Evolutionary conservation across 2,888 invertebrate species (phyloP).

Genomic region (Empis livida): DNA sequence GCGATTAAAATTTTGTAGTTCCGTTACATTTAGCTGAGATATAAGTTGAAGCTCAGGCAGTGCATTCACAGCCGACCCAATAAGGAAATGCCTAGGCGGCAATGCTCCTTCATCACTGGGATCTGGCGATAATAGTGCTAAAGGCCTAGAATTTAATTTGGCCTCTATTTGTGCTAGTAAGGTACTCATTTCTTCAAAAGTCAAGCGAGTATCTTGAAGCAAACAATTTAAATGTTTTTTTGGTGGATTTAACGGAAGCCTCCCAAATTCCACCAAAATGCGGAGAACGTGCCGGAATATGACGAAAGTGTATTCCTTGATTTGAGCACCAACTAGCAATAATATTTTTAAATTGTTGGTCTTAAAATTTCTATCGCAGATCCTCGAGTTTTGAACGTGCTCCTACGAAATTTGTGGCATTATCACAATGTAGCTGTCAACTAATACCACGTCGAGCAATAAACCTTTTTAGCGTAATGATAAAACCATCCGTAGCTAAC

Average conservation of each 20-base stretch:
- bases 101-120: no score
- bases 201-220: no score
- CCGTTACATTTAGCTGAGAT: no score
- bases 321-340: neutral
- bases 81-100: no score
- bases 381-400: conserved; percentile 3
- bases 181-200: no score
- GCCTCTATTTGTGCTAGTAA: no score
- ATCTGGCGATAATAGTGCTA: no score
- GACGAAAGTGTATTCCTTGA: neutral
- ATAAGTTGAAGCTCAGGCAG: no score
- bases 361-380: neutral
- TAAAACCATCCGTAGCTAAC: neutral
- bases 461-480: neutral
- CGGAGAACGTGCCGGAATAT: conserved; percentile 12
- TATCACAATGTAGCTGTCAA: conserved; percentile 6
- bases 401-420: conserved; percentile 10
- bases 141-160: no score
- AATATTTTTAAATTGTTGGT: neutral
- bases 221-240: no score
- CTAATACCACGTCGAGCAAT: conserved; percentile 8
- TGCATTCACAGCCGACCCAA: no score
- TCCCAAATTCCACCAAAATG: conserved; percentile 12
- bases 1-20: no score
- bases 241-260: conserved; percentile 4